Conservation (phyloP, 2,113 vertebrate species). For the Cochlearius cochlearius region DNA sequence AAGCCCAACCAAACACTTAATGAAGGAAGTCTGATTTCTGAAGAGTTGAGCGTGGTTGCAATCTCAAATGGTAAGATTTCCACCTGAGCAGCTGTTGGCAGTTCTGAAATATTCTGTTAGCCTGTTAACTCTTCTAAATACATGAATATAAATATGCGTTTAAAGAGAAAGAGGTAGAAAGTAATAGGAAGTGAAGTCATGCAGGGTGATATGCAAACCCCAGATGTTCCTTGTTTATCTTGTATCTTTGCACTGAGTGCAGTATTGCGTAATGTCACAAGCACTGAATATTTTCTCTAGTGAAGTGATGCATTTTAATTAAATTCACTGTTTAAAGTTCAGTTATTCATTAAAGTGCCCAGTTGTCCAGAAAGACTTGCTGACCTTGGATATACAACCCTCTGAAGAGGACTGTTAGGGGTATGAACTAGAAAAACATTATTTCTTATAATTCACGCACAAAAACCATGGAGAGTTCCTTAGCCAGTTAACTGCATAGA, state of each 20-base stretch:
- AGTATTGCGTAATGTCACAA: background rate
- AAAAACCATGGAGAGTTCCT: background rate
- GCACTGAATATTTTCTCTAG: background rate
- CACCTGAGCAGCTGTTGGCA: background rate
- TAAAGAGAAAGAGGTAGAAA: background rate
- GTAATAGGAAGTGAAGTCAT: background rate
- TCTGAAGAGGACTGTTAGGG: background rate
- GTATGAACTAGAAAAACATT: background rate
- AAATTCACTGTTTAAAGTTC: constrained; percentile 1
- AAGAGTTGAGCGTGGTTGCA: background rate
- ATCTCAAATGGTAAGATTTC: background rate
- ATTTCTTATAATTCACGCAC: background rate
- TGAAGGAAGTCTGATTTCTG: background rate
- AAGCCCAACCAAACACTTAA: background rate
- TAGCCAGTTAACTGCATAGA: background rate
- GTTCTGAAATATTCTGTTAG: background rate
- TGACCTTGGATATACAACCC: background rate
- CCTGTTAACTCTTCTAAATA: background rate
- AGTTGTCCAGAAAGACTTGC: background rate
- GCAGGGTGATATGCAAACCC: background rate
- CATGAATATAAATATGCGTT: background rate
- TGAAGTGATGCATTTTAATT: constrained; percentile 11
- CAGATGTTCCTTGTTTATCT: background rate
- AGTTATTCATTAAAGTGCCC: constrained; percentile 33
- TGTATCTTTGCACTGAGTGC: background rate